A percentile compares a stretch with the other conserved stretches of the same genome.
Evolutionary conservation across 2,797 vertebrate species (phyloP).

Genomic region (Gallinago nigripennis): DNA sequence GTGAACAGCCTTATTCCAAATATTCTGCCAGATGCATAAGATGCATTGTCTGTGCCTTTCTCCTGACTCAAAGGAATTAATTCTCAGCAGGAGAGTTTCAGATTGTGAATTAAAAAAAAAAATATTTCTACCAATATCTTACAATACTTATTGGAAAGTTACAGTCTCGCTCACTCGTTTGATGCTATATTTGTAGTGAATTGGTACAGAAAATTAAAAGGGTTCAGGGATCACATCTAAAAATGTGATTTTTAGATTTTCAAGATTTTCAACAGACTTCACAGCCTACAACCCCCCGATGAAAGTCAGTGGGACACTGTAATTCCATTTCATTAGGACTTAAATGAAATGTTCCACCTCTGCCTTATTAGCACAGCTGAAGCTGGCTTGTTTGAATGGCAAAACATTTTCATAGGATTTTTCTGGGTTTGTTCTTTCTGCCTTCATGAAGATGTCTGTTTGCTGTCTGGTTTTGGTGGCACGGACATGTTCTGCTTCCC

Average conservation of each 20-base stretch:
- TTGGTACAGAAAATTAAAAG: neutral
- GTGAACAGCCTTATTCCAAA: neutral
- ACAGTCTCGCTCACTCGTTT: neutral
- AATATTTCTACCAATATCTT: neutral
- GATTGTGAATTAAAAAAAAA: neutral
- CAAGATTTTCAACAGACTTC: neutral
- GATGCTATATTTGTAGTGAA: neutral
- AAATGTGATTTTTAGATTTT: neutral
- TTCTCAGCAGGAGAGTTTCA: neutral
- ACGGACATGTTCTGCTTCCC: neutral
- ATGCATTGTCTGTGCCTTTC: neutral
- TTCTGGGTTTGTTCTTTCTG: neutral
- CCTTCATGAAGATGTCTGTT: neutral
- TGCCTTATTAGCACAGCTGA: constrained; percentile 14
- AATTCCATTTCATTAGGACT: neutral
- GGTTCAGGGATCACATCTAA: neutral
- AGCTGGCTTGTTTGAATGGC: neutral
- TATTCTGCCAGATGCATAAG: neutral
- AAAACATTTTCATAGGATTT: neutral
- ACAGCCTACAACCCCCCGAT: neutral
- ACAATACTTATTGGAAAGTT: neutral
- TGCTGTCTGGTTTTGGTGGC: neutral
- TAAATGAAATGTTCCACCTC: neutral
- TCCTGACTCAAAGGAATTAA: neutral
- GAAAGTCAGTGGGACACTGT: constrained; percentile 15